A percentile compares a stretch with the other conserved stretches of the same genome.
phyloP scores from a whole-genome alignment of 2,113 vertebrate species.

The Rhadina sibilatrix region DNA sequence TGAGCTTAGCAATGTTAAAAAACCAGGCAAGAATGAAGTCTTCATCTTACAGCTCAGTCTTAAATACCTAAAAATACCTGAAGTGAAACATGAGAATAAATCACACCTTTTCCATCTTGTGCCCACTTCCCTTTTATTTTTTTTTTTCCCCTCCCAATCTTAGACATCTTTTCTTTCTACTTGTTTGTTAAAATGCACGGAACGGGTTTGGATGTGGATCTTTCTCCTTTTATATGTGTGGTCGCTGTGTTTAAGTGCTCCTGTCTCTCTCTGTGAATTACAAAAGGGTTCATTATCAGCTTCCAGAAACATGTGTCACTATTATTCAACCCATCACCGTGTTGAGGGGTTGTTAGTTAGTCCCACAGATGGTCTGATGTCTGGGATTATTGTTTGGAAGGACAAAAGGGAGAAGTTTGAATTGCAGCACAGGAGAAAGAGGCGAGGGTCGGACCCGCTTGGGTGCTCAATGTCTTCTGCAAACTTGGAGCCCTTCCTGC shows the following conservation, averaged over 20 bases:
- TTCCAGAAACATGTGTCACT: background rate
- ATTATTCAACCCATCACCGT: background rate
- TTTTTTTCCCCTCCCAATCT: background rate
- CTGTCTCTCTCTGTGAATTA: background rate
- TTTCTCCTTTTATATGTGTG: background rate
- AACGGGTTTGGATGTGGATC: background rate
- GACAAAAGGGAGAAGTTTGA: background rate
- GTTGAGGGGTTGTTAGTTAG: background rate
- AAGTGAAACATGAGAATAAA: background rate
- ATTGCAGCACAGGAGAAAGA: background rate
- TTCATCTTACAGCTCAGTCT: background rate
- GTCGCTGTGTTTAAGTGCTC: background rate
- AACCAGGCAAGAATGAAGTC: background rate
- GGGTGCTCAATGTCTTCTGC: background rate
- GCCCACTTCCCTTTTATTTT: background rate
- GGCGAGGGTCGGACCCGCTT: accelerated
- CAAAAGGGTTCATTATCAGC: background rate
- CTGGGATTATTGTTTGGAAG: background rate
- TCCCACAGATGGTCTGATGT: background rate
- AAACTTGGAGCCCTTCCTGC: background rate
- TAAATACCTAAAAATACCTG: background rate
- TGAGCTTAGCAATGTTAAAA: conserved; percentile 8
- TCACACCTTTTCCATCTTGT: background rate
- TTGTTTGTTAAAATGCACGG: background rate
- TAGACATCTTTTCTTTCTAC: background rate